phyloP scores from a whole-genome alignment of 2,113 vertebrate species.

The Hippolais icterina region DNA sequence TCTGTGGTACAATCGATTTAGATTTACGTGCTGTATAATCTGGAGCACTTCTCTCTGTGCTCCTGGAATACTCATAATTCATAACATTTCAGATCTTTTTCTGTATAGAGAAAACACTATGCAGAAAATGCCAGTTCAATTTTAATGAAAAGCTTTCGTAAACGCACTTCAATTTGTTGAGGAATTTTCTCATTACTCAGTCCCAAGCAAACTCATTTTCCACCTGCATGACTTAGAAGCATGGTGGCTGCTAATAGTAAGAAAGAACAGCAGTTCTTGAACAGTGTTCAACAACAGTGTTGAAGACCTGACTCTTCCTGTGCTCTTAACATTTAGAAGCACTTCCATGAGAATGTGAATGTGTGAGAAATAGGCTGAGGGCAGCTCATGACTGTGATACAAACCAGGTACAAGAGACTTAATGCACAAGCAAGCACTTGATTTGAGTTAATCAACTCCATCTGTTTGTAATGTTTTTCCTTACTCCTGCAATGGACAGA shows the following conservation, averaged over 20 bases:
- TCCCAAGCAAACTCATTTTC: not conserved
- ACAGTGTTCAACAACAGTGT: not conserved
- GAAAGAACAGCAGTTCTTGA: not conserved
- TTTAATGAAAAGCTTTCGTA: not conserved
- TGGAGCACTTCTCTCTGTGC: not conserved
- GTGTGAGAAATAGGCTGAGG: not conserved
- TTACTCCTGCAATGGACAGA: not conserved
- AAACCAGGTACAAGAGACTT: not conserved
- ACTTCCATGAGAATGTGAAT: not conserved
- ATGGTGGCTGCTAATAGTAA: not conserved
- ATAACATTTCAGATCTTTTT: not conserved
- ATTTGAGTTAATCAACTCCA: not conserved
- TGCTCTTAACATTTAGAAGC: not conserved
- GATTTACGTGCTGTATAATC: not conserved
- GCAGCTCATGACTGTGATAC: not conserved
- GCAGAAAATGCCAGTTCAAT: not conserved
- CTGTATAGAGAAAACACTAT: not conserved
- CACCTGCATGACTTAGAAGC: not conserved
- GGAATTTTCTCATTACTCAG: not conserved
- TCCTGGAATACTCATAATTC: not conserved
- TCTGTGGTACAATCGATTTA: not conserved
- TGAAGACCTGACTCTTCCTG: not conserved
- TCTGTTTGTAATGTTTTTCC: not conserved
- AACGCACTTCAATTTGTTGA: not conserved
- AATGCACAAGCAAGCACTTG: not conserved